phyloP scores from a whole-genome alignment of 35 echinoderm and acorn worm species.

The Eucidaris tribuloides region DNA sequence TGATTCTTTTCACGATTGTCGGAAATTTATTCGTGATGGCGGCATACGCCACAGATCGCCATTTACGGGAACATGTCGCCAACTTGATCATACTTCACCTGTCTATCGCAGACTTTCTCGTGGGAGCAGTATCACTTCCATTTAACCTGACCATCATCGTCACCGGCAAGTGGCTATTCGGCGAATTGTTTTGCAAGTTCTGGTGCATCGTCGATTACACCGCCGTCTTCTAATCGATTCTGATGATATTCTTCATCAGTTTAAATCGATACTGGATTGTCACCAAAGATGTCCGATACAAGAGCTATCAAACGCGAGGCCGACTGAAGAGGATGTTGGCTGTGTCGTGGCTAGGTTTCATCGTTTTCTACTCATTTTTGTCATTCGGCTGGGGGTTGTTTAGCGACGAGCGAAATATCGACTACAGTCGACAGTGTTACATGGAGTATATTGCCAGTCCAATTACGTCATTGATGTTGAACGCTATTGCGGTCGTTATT shows the following conservation, averaged over 20 bases:
- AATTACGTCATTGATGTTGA: background rate
- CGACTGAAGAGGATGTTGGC: background rate
- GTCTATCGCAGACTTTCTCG: slow-evolving; percentile 33
- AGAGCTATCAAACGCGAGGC: background rate
- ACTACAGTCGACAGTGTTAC: slow-evolving; percentile 5
- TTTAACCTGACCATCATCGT: slow-evolving; percentile 3
- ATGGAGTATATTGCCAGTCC: background rate
- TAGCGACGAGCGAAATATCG: background rate
- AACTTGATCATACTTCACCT: slow-evolving; percentile 60
- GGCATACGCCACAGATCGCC: slow-evolving; percentile 17
- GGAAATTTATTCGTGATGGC: slow-evolving; percentile 42
- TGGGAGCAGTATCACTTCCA: slow-evolving; percentile 37
- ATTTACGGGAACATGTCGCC: slow-evolving; percentile 24
- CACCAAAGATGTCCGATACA: slow-evolving; percentile 18
- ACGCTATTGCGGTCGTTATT: background rate
- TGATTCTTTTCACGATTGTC: slow-evolving; percentile 6
- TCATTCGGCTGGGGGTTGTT: slow-evolving; percentile 2
- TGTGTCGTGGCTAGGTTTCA: background rate
- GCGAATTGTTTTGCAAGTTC: slow-evolving; percentile 45
- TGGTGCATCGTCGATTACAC: slow-evolving; percentile 37
- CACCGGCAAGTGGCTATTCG: slow-evolving; percentile 27
- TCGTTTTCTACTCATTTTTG: background rate
- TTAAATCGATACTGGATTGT: slow-evolving; percentile 50
- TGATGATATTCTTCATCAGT: slow-evolving; percentile 40
- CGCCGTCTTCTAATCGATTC: background rate